Evolutionary conservation across 2,113 vertebrate genomes (phyloP), one percentile per base, ranked within the genome.

Genomic region (Apeltes quadracus): DNA sequence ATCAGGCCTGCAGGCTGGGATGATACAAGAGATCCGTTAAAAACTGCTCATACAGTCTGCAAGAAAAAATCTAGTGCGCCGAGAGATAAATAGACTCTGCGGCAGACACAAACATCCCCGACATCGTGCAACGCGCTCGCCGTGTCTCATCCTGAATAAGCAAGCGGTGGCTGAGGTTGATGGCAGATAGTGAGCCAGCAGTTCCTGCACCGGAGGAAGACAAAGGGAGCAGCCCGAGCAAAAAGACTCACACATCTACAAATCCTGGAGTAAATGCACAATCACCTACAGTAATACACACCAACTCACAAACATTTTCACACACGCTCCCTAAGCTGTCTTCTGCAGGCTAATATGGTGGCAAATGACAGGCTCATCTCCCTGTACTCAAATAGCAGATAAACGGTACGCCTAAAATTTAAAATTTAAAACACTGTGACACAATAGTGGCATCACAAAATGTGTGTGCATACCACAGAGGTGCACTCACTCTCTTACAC

Each of bases 361-460:
- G 95, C 95, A 96, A 96, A 98, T 98, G 96, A 96, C 95, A 95
- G 95, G 93, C 95, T 96, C 95, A 96, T 96, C 96, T 96, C 95
- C 95, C 95, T 86, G 93, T 95, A 91, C 95, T 96, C 94, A 94
- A n/a, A 96, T 96, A 97, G 95, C 94, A 96, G 95, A 95, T 95
- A 95, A 94, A 95, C 95, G 95, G 96, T 97, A 96, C 95, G 94
- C 95, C 95, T 95, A 95, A 96, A 97, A 96, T 97, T 96, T 96
- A 95, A 95, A 95, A 97, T 96, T 97, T 96, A 96, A 95, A 95
- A 95, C 94, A 96, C 94, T 95, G 82, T 88, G 73, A 61, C 84
- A 89, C 85, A 89, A 86, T 90, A 83, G 78, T 87, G 86, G 89
- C 87, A 90, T 79, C 84, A 76, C 78, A 59, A 86, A 85, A 84